phyloP scores from a whole-genome alignment of 2,888 invertebrate species.

The Chalcis sispes region DNA sequence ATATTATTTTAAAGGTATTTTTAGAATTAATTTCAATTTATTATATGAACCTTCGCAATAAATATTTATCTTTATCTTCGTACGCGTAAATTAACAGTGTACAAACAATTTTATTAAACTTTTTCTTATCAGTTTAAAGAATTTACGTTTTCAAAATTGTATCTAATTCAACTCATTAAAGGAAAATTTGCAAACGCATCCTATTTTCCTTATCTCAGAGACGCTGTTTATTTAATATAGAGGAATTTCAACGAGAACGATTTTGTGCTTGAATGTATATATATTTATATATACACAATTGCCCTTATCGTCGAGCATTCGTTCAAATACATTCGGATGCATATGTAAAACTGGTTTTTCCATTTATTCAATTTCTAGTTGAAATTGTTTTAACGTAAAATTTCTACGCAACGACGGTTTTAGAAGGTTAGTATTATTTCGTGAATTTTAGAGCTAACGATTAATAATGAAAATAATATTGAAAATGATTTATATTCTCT shows the following conservation, averaged over 20 bases:
- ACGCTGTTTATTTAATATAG: slow-evolving; percentile 27
- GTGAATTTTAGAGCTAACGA: slow-evolving; percentile 6
- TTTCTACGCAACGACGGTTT: slow-evolving; percentile 10
- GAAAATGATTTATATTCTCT: slow-evolving; percentile 23
- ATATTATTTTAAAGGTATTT: too few species aligned
- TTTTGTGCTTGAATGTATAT: slow-evolving; percentile 30
- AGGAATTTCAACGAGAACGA: slow-evolving; percentile 17
- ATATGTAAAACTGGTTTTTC: slow-evolving; percentile 40
- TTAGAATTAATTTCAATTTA: too few species aligned
- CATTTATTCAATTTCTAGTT: slow-evolving; percentile 40
- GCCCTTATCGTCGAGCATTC: slow-evolving; percentile 32
- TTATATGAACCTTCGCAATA: too few species aligned
- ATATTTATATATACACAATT: too few species aligned
- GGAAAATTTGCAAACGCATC: too few species aligned
- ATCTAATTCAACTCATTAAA: too few species aligned
- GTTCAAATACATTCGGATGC: neutral
- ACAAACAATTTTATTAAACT: too few species aligned
- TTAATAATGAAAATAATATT: slow-evolving; percentile 16
- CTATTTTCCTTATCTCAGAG: slow-evolving; percentile 3
- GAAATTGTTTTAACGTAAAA: slow-evolving; percentile 33
- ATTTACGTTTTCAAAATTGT: too few species aligned
- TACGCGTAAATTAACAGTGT: too few species aligned
- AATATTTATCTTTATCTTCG: too few species aligned
- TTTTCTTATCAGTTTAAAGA: too few species aligned
- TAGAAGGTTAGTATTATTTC: slow-evolving; percentile 4